Conservation (phyloP, 2,113 vertebrate species). For the Boleophthalmus pectinirostris region DNA sequence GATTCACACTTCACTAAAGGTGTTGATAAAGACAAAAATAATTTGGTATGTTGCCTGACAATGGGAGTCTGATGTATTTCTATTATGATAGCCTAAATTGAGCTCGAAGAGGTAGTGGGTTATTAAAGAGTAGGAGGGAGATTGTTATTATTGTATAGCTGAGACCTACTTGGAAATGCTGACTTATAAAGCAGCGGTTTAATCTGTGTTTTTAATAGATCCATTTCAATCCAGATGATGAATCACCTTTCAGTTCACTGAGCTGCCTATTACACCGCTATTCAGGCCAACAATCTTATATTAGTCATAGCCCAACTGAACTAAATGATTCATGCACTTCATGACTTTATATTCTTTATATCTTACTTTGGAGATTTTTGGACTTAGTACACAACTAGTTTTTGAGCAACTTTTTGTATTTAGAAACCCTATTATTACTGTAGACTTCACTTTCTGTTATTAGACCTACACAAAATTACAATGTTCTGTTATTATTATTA, state of each 20-base stretch:
- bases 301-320: conserved; percentile 42
- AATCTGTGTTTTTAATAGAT: conserved; percentile 12
- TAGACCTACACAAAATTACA: too few species aligned
- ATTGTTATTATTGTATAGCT: neutral
- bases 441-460: too few species aligned
- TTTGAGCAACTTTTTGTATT: neutral
- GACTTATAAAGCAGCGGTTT: conserved; percentile 25
- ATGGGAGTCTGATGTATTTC: neutral
- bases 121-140: neutral
- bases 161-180: conserved; percentile 16
- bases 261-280: conserved; percentile 31
- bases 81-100: neutral
- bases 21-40: conserved; percentile 47
- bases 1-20: conserved; percentile 62
- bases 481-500: too few species aligned
- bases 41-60: neutral
- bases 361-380: conserved; percentile 17
- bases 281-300: conserved; percentile 48
- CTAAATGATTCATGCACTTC: conserved; percentile 35
- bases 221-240: conserved; percentile 41
- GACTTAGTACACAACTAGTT: neutral
- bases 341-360: neutral
- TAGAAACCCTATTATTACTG: neutral
- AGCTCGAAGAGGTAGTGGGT: neutral
- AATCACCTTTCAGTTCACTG: conserved; percentile 42